Conservation (phyloP, 2,797 vertebrate genomes). For the Lycodopsis pacificus region DNA sequence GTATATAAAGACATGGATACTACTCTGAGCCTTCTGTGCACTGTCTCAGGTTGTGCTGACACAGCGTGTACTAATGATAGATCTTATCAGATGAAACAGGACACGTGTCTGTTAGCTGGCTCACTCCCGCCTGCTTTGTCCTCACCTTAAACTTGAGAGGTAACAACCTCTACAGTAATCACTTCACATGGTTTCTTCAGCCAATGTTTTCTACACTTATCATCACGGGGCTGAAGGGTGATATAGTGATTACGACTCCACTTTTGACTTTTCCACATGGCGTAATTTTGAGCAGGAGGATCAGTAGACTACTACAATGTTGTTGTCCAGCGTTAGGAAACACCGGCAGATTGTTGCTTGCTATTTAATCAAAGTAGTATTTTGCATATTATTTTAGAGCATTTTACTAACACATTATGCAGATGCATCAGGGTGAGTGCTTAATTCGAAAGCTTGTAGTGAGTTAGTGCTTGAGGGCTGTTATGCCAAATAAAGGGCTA, state of each 20-base stretch:
- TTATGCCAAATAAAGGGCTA: conserved; percentile 70
- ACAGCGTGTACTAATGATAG: conserved; percentile 34
- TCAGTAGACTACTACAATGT: neutral
- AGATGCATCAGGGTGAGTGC: conserved; percentile 36
- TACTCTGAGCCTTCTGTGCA: neutral
- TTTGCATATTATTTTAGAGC: conserved; percentile 44
- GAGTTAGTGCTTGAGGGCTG: conserved; percentile 56
- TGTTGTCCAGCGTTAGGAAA: neutral
- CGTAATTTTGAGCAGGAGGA: neutral
- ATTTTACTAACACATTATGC: conserved; percentile 33
- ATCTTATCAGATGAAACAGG: conserved; percentile 46
- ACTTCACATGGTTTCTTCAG: neutral
- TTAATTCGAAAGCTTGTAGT: conserved; percentile 60
- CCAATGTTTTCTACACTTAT: neutral
- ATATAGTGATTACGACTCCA: neutral
- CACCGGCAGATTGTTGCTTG: conserved; percentile 9
- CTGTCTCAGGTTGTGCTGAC: conserved; percentile 54
- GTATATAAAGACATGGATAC: conserved; percentile 11
- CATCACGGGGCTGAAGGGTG: neutral
- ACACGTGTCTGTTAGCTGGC: conserved; percentile 28
- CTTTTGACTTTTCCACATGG: neutral
- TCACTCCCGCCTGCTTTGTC: conserved; percentile 27
- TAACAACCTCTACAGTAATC: conserved; percentile 14
- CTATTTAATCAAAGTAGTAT: conserved; percentile 29
- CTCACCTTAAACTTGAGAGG: conserved; percentile 24